phyloP scores from a whole-genome alignment of 1,140 invertebrate species.

The Macrosteles quadrilineatus region DNA sequence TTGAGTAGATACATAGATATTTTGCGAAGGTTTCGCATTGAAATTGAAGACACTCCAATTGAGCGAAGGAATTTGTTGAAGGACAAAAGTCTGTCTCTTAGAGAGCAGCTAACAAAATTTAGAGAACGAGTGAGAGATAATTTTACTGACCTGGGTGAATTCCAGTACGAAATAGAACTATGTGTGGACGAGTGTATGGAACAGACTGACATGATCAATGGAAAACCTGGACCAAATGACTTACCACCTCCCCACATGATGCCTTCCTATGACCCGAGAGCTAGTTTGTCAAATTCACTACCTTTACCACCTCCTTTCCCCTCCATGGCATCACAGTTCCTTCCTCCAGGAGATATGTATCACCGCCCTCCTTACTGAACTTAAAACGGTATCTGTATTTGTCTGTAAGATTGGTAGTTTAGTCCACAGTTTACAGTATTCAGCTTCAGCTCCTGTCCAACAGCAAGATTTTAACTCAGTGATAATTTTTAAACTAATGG shows the following conservation, averaged over 20 bases:
- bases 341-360: no score
- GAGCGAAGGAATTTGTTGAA: neutral
- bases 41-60: constrained; percentile 7
- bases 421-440: no score
- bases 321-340: no score
- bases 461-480: no score
- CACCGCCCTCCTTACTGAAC: no score
- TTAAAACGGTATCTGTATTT: no score
- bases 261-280: no score
- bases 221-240: constrained; percentile 15
- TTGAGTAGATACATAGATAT: neutral
- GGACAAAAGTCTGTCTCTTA: neutral
- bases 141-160: neutral
- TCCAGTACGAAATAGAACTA: neutral
- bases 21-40: constrained; percentile 2
- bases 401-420: no score
- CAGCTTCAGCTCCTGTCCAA: no score
- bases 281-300: no score
- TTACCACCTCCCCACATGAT: neutral
- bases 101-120: constrained; percentile 2
- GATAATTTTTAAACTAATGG: no score
- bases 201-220: neutral
- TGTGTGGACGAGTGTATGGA: neutral
- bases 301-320: no score
- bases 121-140: neutral